phyloP scores from a whole-genome alignment of 1,140 invertebrate genomes.

The Drosophila pallidifrons region DNA sequence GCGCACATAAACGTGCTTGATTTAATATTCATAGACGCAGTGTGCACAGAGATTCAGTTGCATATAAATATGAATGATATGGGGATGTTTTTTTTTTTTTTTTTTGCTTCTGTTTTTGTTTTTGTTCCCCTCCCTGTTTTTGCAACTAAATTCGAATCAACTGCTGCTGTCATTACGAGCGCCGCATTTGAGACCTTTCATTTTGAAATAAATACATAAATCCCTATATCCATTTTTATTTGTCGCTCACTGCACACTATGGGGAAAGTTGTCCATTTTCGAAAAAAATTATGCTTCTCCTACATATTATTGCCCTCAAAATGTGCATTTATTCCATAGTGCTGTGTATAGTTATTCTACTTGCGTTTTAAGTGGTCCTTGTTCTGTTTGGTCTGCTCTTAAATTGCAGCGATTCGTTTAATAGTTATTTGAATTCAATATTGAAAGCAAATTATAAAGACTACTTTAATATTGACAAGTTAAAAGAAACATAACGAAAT shows the following conservation, averaged over 20 bases:
- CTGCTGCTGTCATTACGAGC: slow-evolving; percentile 20
- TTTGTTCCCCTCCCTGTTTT: background rate
- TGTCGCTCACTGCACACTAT: slow-evolving; percentile 28
- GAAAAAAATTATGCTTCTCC: too few relatives aligned
- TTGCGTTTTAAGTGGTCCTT: slow-evolving; percentile 34
- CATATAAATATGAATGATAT: slow-evolving; percentile 5
- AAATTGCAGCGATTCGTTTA: slow-evolving; percentile 1
- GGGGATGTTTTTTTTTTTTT: background rate
- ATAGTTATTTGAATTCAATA: slow-evolving; percentile 1
- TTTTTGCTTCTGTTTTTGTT: too few relatives aligned
- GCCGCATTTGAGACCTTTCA: slow-evolving; percentile 9
- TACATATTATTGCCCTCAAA: too few relatives aligned
- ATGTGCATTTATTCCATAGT: too few relatives aligned
- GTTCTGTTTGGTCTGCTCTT: slow-evolving; percentile 10
- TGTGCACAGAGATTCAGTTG: slow-evolving; percentile 22
- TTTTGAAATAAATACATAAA: slow-evolving; percentile 5
- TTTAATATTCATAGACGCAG: slow-evolving; percentile 68
- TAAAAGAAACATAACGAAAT: too few relatives aligned
- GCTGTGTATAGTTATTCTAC: background rate
- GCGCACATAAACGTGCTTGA: slow-evolving; percentile 41
- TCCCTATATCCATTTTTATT: slow-evolving; percentile 5
- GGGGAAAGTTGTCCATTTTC: too few relatives aligned
- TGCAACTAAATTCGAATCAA: slow-evolving; percentile 35
- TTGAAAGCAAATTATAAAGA: background rate
- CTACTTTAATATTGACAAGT: too few relatives aligned